A percentile compares a stretch with the other conserved stretches of the same genome.
phyloP scores from a whole-genome alignment of 1,140 invertebrate species.

The Euschistus heros region DNA sequence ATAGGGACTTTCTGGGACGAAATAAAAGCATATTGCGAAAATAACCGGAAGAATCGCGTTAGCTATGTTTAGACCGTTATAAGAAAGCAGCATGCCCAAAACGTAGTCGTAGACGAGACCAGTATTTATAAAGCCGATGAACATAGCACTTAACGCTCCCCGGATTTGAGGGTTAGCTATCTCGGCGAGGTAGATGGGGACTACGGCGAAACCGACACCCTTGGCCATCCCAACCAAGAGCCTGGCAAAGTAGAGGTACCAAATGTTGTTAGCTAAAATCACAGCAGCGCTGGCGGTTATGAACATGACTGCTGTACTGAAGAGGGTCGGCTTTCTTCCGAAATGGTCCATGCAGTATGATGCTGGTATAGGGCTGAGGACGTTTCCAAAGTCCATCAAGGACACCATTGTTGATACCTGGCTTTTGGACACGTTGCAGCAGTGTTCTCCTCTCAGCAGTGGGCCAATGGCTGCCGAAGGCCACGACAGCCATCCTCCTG shows the following conservation, averaged over 20 bases:
- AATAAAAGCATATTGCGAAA: constrained; percentile 53
- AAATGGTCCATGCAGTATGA: constrained; percentile 55
- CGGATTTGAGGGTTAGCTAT: constrained; percentile 41
- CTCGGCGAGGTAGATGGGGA: constrained; percentile 78
- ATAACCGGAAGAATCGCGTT: constrained; percentile 48
- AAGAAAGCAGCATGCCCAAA: constrained; percentile 59
- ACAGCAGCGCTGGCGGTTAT: constrained; percentile 15
- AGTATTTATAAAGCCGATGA: constrained; percentile 62
- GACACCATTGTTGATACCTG: constrained; percentile 28
- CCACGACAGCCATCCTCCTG: constrained; percentile 27
- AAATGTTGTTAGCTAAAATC: constrained; percentile 12
- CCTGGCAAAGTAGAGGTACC: constrained; percentile 42
- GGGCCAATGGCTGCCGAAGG: constrained; percentile 23
- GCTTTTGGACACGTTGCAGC: constrained; percentile 12
- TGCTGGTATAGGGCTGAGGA: constrained; percentile 29
- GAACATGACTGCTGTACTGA: constrained; percentile 44
- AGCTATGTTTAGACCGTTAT: constrained; percentile 51
- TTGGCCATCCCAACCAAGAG: constrained; percentile 48
- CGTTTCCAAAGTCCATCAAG: constrained; percentile 31
- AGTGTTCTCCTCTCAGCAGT: constrained; percentile 19
- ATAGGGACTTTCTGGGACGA: constrained; percentile 74
- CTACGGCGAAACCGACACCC: constrained; percentile 61
- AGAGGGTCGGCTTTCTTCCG: constrained; percentile 58
- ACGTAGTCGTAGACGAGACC: constrained; percentile 67
- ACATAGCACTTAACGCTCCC: constrained; percentile 51